Evolutionary conservation across 2,113 vertebrate species (phyloP), one percentile per base, ranked within the genome.

Genomic region (Microtus pennsylvanicus): DNA sequence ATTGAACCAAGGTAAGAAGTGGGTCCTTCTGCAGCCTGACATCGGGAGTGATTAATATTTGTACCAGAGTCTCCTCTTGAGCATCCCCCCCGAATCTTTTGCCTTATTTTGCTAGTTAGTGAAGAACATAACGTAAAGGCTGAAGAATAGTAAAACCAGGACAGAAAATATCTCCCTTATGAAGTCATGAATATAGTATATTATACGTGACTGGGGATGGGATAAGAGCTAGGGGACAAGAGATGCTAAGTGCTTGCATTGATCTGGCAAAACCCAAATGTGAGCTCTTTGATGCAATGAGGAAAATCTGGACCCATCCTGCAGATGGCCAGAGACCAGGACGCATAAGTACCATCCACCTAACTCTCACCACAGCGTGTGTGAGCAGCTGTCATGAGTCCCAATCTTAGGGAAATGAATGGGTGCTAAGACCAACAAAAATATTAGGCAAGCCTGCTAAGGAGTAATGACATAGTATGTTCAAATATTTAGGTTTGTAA

Each of bases 81-180:
- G 7, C 58, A 17, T 76, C 72, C 90, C 61, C 38, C 45, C 5
- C 17, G 16, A 35, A 90, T 85, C 7, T 10, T 42, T 97, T 50
- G 3, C 33, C 33, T 86, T 74, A 88, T 90, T 94, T 94, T 67
- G 77, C n/a, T 94, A 93, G 24, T 75, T 94, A 93, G 19, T 75
- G n/a, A 89, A 30, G 42, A 92, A 38, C 65, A 67, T 77, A n/a
- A 89, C n/a, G 89, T 77, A 87, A n/a, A 72, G 52, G n/a, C 38
- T 5, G n/a, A 30, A 14, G 58, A 67, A 38, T 72, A 3, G 82
- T 88, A 76, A 95, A 77, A 86, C 85, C 52, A 55, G 30, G 45
- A 50, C 55, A 95, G 61, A 91, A 95, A 77, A 0, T 35, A 65
- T 30, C 1, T 90, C 83, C 12, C 7, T 24, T 5, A 11, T 90